Base-by-base conservation (phyloP, 2,797 vertebrate genomes). In the Tympanoctomys barrerae region DNA sequence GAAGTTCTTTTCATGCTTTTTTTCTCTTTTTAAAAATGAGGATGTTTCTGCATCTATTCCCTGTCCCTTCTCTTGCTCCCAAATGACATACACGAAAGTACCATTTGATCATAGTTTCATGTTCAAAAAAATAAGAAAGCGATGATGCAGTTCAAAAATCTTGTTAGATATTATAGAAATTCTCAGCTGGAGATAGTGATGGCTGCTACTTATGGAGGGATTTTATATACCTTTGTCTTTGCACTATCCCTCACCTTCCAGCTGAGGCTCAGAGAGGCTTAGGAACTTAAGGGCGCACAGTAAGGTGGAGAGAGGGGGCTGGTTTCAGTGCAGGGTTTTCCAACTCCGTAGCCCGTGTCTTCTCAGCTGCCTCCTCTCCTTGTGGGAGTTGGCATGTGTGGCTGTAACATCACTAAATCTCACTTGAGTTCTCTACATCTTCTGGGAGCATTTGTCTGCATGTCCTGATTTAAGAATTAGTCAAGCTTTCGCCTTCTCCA, bases 391-490 rank as follows among this genome's bases (percentile, higher is more conserved):
- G 57, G 73, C 26, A 9, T 0, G 0, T 61, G 52, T 71, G 11
- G 46, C 26, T 14, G 73, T 6, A 33, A 62, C 49, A n/a, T n/a
- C 46, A 26, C 59, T 3, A 21, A 68, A 8, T 9, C 39, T 75
- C 42, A 2, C 2, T 22, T 8, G 89, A 64, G 46, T 26, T 75
- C 54, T 2, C 46, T 11, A 1, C 42, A n/a, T 0, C 2, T 36
- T 75, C 66, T 92, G 75, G 71, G 57, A 86, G 33, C 4, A 0
- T 90, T 89, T 89, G 49, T 92, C 14, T 64, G 3, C 19, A 26
- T 21, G 62, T 84, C 71, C 70, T 68, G 66, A 61, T 73, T 83
- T 77, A 91, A 94, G 77, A 84, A 77, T 96, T 84, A 73, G 83
- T 71, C 81, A 61, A 79, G 82, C 77, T 52, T 42, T 92, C 1